Percentiles rank a stretch among this genome's conserved stretches.
Conservation (phyloP, 2,888 invertebrate species). For the Autographa gamma region DNA sequence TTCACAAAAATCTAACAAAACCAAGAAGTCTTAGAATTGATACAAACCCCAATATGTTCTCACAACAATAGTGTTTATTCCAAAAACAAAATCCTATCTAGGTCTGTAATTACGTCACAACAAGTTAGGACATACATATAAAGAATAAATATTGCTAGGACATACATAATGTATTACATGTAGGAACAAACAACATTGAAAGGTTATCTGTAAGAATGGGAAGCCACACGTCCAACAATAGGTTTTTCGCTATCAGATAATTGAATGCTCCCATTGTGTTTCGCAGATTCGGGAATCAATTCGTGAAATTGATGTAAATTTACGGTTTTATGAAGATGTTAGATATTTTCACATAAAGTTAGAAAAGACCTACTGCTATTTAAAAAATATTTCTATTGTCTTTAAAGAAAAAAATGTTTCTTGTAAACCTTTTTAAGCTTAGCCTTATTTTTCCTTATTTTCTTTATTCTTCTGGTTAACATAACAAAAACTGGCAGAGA, state of each 20-base stretch:
- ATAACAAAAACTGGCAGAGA: no score
- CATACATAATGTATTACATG: slow-evolving; percentile 16
- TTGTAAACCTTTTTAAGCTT: no score
- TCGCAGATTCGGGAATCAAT: slow-evolving; percentile 40
- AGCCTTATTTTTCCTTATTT: no score
- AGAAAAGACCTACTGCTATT: background rate
- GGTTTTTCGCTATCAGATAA: slow-evolving; percentile 49
- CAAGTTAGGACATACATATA: background rate
- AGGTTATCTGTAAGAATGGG: slow-evolving; percentile 19
- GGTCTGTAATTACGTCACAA: background rate
- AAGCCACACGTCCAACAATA: slow-evolving; percentile 36
- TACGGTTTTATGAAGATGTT: slow-evolving; percentile 13
- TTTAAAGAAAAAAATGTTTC: no score
- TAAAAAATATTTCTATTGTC: no score
- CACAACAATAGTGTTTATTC: background rate
- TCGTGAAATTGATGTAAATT: slow-evolving; percentile 39
- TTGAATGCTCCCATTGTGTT: slow-evolving; percentile 50
- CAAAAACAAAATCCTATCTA: background rate
- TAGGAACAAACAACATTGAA: slow-evolving; percentile 31
- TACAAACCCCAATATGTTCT: background rate
- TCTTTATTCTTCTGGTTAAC: no score
- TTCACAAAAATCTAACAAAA: no score
- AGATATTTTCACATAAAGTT: background rate
- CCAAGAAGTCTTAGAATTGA: no score
- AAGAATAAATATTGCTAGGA: slow-evolving; percentile 12